phyloP scores from a whole-genome alignment of 1,140 invertebrate species.

The Cylas formicarius region DNA sequence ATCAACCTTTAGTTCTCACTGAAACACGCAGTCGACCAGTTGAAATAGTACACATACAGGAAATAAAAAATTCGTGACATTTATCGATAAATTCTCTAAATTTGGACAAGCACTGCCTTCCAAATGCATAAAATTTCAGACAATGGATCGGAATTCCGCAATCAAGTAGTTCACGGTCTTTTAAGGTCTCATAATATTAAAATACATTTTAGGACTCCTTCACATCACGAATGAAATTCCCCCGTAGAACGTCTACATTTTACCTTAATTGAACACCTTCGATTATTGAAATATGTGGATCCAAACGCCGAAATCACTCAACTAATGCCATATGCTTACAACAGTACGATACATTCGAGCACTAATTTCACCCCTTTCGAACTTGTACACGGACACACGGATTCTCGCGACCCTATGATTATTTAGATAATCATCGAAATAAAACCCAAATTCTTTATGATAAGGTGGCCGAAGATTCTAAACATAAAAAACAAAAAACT shows the following conservation, averaged over 20 bases:
- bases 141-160: constrained; percentile 28
- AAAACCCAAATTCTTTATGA: too few species aligned
- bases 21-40: constrained; percentile 9
- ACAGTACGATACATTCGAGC: constrained; percentile 1
- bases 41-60: too few species aligned
- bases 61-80: constrained; percentile 13
- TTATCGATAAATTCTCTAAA: constrained; percentile 19
- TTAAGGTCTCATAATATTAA: constrained; percentile 5
- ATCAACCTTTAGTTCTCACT: constrained; percentile 12
- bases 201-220: too few species aligned
- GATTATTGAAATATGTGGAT: neutral
- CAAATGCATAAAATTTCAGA: constrained; percentile 24
- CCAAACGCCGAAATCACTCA: neutral
- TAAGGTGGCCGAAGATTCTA: too few species aligned
- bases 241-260: constrained; percentile 7
- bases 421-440: too few species aligned
- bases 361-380: constrained; percentile 12
- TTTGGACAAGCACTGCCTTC: constrained; percentile 19
- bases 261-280: constrained; percentile 2
- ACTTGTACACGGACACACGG: constrained; percentile 9
- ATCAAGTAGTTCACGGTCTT: constrained; percentile 9
- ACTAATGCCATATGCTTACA: constrained; percentile 9
- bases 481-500: constrained; percentile 15
- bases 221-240: constrained; percentile 9
- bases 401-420: constrained; percentile 5